Evolutionary conservation across 2,113 vertebrate species (phyloP), one percentile per base, ranked within the genome.

Genomic region (Tetrax tetrax): DNA sequence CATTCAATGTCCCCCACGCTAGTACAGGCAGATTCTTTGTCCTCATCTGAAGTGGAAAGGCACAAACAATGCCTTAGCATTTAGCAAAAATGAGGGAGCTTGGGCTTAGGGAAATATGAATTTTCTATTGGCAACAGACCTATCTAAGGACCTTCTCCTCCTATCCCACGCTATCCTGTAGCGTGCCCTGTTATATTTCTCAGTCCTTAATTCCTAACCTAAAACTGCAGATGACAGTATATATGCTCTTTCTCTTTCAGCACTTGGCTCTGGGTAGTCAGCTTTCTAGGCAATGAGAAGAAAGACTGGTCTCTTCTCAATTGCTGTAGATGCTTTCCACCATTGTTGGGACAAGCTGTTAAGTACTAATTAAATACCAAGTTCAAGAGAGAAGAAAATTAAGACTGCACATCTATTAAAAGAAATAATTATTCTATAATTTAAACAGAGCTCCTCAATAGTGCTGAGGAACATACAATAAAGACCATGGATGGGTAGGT

Each of bases 371-470:
- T 86, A 90, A 91, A 88, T 57, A 87, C 12, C 14, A 89, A 66
- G 29, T 83, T 83, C 47, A 82, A 90, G 80, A 90, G 50, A 20
- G 87, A 84, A 92, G 72, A 81, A 90, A 93, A 85, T 75, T 61
- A 45, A 89, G 92, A 84, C 11, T 77, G 74, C 50, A 38, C 33
- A 81, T 61, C 91, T 93, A 94, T 95, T 95, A 97, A 95, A 97
- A 91, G 90, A 94, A 95, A 74, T 79, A 83, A 96, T 97, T 95
- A 78, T 94, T 95, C 88, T 83, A 25, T 63, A 92, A 92, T 93
- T 96, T 93, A 95, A 95, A 95, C 16, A 90, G 15, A 80, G 38
- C 87, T 96, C 43, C 76, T 90, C 89, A 87, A 22, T 9, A 94
- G 65, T 13, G 56, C 79, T 96, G 56, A 94, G 48, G 81, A 94